Conservation (phyloP, 2,113 vertebrate species). For the Aegithalos caudatus region DNA sequence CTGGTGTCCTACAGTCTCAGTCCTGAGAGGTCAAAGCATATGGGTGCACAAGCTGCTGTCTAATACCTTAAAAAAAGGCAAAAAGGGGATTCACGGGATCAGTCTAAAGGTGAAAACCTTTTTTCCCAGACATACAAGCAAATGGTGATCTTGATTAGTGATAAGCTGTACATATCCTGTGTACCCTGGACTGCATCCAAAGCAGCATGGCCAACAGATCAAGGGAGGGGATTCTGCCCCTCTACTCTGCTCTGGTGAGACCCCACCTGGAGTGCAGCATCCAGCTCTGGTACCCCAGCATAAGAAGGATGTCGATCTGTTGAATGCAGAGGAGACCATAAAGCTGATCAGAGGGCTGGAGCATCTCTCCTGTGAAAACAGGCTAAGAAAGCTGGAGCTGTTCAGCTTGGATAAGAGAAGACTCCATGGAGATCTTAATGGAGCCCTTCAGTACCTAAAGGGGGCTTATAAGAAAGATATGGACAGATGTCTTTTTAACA, state of each 20-base stretch:
- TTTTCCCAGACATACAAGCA: not conserved
- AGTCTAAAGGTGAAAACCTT: not conserved
- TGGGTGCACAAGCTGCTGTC: not conserved
- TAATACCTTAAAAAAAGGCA: not conserved
- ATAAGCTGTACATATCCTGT: not conserved
- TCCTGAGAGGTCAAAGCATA: not conserved
- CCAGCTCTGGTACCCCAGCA: not conserved
- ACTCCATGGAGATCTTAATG: rapidly evolving
- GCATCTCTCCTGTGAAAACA: not conserved
- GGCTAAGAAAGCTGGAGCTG: not conserved
- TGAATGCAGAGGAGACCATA: not conserved
- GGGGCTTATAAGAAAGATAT: not conserved
- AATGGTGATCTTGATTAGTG: not conserved
- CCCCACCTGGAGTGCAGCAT: rapidly evolving
- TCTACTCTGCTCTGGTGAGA: not conserved
- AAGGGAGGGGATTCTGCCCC: not conserved
- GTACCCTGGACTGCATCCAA: not conserved
- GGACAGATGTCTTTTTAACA: not conserved
- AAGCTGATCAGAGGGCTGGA: not conserved
- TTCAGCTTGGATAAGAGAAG: not conserved
- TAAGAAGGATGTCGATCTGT: not conserved
- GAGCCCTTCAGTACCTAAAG: not conserved
- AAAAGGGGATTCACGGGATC: not conserved
- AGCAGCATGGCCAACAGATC: rapidly evolving
- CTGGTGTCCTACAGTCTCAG: not conserved